Base-by-base conservation (phyloP, 2,113 vertebrate genomes). In the Rhea americana region DNA sequence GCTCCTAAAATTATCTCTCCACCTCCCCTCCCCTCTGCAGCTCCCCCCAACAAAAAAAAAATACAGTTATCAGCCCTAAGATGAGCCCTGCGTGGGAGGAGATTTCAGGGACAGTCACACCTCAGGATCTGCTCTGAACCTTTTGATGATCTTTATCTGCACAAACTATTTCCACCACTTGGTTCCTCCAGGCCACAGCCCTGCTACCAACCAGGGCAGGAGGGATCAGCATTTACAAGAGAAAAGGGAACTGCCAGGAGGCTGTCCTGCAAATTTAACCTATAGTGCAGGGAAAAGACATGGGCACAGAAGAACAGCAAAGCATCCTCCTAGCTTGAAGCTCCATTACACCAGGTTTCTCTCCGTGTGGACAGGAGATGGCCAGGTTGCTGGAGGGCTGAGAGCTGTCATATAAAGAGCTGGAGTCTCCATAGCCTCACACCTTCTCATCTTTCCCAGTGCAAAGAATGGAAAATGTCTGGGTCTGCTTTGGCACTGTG, bases 1-100 rank as follows among this genome's bases (percentile, higher is more conserved):
- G 88, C 90, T 93, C 94, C 95, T 96, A 96, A 96, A 96, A 91
- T 96, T 87, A 96, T 92, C 93, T 96, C 71, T 50, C 70, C 79
- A 85, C 93, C 85, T 90, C 72, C 76, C 59, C 84, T 72, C 83
- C 85, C 63, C 67, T 35, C 50, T 28, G 55, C 85, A 41, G 5
- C 76, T 67, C 87, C 91, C 62, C 75, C 24, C 17, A 75, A 21
- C 77, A 26, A 5, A 68, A 48, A 68, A 48, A 70, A 19, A 80
- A 47, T 70, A 35, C 35, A 16, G 3, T 17, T 48, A 65, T 70
- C 68, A 66, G 86, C 74, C 84, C 78, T 2, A 3, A 82, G 71
- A 62, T 5, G 90, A 89, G 93, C 72, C 0, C 1, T 20, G 95
- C 4, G 89, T 95, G 91, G 95, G 93, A 89, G 59, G 83, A 55